Base-by-base conservation (phyloP, 2,888 invertebrate species). In the Auanema sp. region DNA sequence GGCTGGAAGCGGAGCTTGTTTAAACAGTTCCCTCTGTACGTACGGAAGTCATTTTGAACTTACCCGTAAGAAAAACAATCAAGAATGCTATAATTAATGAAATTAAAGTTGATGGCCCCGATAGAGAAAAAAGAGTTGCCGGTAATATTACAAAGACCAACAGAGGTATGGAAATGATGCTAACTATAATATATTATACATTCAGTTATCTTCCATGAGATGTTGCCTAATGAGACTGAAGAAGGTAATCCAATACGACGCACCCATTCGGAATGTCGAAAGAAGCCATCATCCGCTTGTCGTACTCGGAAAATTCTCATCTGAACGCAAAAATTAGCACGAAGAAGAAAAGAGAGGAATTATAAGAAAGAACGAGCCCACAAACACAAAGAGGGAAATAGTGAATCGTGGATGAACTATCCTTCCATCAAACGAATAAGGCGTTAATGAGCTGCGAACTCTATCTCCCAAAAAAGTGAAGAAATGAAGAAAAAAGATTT, bases 51-150 rank as follows among this genome's bases (percentile, higher is more conserved):
- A 18, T 51, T 6, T 3, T 33, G 14, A 24, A 23, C 55, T 59
- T 47, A 74, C 73, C 65, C 42, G 71, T 52, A 14, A 71, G 53
- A 18, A 66, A 66, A 2, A 65, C 54, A 14, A 71, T 56, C 14
- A 75, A 21, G 47, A 72, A 76, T 0, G 72, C 64, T n/a, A 71
- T 53, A 43, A 76, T 63, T 6, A 72, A 41, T 0, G 76, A 68
- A 18, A 76, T 59, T 4, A 71, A 59, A 1, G 71, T 67, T 2
- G 72, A 70, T 16, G 76, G 76, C n/a, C 76, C 76, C 8, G 74
- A 64, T 14, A 75, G 24, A 21, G 33, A 41, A 23, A 40, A 52
- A 3, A 62, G 50, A n/a, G 57, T 33, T 10, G 57, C 41, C 1
- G 62, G 62, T 10, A 62, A 14, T 12, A 62, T 41, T 10, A 62